Conservation (phyloP, 37 sponge, comb jelly and placozoan species). For the Diacarnus erythraeanus region DNA sequence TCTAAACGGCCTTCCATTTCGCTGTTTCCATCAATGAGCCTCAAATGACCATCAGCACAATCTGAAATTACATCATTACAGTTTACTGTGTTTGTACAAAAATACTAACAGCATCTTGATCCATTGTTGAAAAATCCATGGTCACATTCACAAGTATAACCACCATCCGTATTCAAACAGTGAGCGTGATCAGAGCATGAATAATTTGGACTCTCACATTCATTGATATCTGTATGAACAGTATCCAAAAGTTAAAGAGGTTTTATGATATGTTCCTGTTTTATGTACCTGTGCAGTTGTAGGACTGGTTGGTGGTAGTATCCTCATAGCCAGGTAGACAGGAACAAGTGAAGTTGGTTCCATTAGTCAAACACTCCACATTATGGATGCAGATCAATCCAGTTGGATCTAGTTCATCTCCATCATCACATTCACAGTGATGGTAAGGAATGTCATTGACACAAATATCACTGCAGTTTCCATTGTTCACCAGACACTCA, state of each 20-base stretch:
- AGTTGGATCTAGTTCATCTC: constrained; percentile 9
- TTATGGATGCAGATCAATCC: constrained; percentile 3
- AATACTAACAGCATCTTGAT: background rate
- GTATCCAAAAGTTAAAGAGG: too few species aligned
- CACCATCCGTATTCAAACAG: constrained; percentile 35
- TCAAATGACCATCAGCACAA: constrained; percentile 21
- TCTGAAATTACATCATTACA: background rate
- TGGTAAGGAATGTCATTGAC: background rate
- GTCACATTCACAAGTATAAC: constrained; percentile 36
- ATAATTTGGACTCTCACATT: background rate
- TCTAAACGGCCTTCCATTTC: constrained; percentile 13
- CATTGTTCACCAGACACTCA: background rate
- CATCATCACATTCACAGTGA: constrained; percentile 19
- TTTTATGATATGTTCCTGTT: too few species aligned
- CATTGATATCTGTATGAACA: constrained; percentile 34
- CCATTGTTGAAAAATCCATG: constrained; percentile 34
- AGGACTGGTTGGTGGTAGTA: background rate
- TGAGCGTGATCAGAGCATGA: constrained; percentile 12
- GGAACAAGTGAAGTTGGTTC: constrained; percentile 15
- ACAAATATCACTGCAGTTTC: background rate
- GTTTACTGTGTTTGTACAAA: background rate
- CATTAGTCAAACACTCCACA: background rate
- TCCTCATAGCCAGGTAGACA: constrained; percentile 13
- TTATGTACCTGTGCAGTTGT: background rate
- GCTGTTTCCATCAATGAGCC: constrained; percentile 11